phyloP scores from a whole-genome alignment of 1,140 invertebrate species.

The Tenebrio molitor region DNA sequence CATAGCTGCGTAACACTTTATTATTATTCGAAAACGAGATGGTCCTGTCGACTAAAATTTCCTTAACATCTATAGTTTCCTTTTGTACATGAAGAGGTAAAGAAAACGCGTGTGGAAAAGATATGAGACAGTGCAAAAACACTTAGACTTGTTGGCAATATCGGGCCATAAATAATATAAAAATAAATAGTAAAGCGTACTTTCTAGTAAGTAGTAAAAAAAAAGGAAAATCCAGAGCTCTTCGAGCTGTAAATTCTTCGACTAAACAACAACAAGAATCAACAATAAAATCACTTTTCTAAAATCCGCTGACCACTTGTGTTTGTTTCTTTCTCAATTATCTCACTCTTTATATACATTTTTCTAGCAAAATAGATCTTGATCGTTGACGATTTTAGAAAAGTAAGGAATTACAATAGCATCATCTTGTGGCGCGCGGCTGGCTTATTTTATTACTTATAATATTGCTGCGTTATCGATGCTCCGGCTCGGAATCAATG shows the following conservation, averaged over 20 bases:
- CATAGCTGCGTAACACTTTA: conserved; percentile 7
- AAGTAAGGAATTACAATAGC: conserved; percentile 24
- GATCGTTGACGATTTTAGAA: conserved; percentile 24
- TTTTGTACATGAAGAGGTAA: conserved; percentile 20
- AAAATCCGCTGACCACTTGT: conserved; percentile 2
- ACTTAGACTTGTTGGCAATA: conserved; percentile 27
- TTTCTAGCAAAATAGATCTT: conserved; percentile 28
- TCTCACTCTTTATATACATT: not conserved
- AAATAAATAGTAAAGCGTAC: conserved; percentile 38
- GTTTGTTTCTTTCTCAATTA: not conserved
- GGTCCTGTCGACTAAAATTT: conserved; percentile 2
- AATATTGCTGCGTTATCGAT: conserved; percentile 62
- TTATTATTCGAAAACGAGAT: conserved; percentile 17
- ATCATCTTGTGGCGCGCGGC: conserved; percentile 8
- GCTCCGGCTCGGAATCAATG: conserved; percentile 78
- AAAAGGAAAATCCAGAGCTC: not conserved
- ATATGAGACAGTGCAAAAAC: conserved; percentile 30
- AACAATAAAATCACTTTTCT: conserved; percentile 36
- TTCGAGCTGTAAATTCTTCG: not conserved
- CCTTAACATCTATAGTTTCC: not conserved
- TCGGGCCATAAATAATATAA: conserved; percentile 24
- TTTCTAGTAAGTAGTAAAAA: conserved; percentile 22
- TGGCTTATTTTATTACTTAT: conserved; percentile 52
- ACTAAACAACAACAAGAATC: conserved; percentile 23
- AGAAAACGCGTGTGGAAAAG: conserved; percentile 8